Evolutionary conservation across 2,113 vertebrate species (phyloP).

Genomic region (Chelonoidis abingdonii): DNA sequence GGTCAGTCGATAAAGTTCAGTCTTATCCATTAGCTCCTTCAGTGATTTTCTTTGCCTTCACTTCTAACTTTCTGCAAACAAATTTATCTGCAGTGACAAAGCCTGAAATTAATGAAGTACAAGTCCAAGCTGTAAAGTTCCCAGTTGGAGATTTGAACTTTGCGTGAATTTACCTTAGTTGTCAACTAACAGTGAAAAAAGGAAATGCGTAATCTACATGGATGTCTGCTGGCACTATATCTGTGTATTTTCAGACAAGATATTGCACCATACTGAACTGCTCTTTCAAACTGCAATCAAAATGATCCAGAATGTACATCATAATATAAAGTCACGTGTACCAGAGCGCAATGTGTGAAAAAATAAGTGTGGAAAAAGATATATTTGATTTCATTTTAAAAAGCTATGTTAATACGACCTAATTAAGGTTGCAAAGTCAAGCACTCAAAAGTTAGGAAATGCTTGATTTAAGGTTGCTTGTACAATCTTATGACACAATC

Average conservation of each 20-base stretch:
- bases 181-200: conserved; percentile 3
- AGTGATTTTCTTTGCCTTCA: not conserved
- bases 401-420: not conserved
- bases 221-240: not conserved
- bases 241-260: not conserved
- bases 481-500: not conserved
- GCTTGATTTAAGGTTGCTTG: not conserved
- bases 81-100: not conserved
- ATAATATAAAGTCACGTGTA: not conserved
- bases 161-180: not conserved
- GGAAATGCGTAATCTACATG: not conserved
- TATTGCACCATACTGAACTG: not conserved
- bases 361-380: not conserved
- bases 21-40: not conserved
- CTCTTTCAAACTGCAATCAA: not conserved
- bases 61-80: not conserved
- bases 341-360: not conserved
- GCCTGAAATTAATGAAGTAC: not conserved
- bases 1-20: not conserved
- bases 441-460: not conserved
- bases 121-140: not conserved
- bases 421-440: not conserved
- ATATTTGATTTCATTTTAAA: not conserved
- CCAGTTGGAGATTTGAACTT: not conserved
- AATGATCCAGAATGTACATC: not conserved